Percentiles rank a stretch among this genome's conserved stretches.
Conservation (phyloP, 1,140 invertebrate species). For the Apis florea region DNA sequence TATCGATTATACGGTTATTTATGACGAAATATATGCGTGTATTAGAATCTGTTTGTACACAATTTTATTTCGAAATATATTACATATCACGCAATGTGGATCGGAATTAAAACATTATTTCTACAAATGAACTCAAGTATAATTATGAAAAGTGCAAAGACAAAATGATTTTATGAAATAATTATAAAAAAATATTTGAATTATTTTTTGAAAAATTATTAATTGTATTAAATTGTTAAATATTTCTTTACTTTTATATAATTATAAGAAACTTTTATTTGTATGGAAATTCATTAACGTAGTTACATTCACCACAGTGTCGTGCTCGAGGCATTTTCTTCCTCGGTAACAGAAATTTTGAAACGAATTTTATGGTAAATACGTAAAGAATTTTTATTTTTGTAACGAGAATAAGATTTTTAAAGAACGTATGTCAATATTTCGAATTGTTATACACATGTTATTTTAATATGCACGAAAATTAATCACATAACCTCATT, state of each 20-base stretch:
- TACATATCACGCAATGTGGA: constrained; percentile 1
- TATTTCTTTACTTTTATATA: background rate
- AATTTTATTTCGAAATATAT: constrained; percentile 1
- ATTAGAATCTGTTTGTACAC: background rate
- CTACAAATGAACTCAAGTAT: background rate
- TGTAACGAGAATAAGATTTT: background rate
- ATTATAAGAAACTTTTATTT: background rate
- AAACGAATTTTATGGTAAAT: constrained; percentile 55
- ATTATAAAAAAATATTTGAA: background rate
- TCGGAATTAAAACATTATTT: background rate
- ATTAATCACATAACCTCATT: constrained; percentile 66
- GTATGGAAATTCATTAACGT: constrained; percentile 15
- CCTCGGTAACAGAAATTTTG: background rate
- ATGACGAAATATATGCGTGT: too few relatives aligned
- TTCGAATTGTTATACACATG: constrained; percentile 18
- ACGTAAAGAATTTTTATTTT: background rate
- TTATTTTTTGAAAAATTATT: background rate
- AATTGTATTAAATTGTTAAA: background rate
- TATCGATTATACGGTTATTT: background rate
- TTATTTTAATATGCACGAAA: constrained; percentile 5
- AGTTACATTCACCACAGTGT: constrained; percentile 27
- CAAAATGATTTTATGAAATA: background rate
- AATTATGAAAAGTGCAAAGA: constrained; percentile 3
- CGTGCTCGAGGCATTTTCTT: constrained; percentile 23
- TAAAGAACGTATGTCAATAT: background rate